Percentiles rank a stretch among this genome's conserved stretches.
phyloP scores from a whole-genome alignment of 2,888 invertebrate genomes.

The Byasa hedistus region DNA sequence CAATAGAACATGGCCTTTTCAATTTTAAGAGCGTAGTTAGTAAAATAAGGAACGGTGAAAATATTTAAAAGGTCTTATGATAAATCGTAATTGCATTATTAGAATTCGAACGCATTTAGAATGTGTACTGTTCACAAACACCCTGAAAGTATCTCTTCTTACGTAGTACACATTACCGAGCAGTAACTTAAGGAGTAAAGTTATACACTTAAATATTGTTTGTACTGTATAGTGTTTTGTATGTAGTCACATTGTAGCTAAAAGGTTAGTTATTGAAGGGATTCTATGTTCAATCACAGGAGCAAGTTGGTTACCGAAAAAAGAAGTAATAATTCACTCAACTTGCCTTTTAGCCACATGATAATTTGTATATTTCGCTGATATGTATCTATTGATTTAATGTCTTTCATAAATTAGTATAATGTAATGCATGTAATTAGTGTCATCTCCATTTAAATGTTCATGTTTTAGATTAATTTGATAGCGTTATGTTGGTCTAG shows the following conservation, averaged over 20 bases:
- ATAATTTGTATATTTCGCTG: constrained; percentile 37
- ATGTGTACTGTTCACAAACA: constrained; percentile 38
- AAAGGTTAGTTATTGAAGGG: constrained; percentile 16
- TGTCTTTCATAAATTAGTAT: constrained; percentile 64
- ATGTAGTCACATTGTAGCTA: constrained; percentile 22
- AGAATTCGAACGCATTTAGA: constrained; percentile 31
- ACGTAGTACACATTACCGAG: constrained; percentile 10
- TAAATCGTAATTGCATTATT: constrained; percentile 29
- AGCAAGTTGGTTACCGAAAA: not conserved
- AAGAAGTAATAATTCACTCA: not conserved
- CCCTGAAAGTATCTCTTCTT: constrained; percentile 47
- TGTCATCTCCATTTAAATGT: constrained; percentile 64
- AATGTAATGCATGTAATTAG: constrained; percentile 68
- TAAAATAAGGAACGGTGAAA: constrained; percentile 52
- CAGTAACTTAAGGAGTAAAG: constrained; percentile 40
- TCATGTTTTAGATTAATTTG: constrained; percentile 61
- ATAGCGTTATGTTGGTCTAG: constrained; percentile 56
- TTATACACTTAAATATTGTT: constrained; percentile 22
- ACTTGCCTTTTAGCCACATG: constrained; percentile 34
- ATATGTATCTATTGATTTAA: constrained; percentile 49
- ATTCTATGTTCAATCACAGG: not conserved
- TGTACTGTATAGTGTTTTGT: constrained; percentile 24
- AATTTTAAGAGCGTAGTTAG: constrained; percentile 52
- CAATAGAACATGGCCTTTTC: constrained; percentile 58
- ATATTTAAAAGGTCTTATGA: constrained; percentile 62